Evolutionary conservation across 1,140 invertebrate genomes (phyloP), one percentile per base, ranked within the genome.

Genomic region (Anoplophora glabripennis): DNA sequence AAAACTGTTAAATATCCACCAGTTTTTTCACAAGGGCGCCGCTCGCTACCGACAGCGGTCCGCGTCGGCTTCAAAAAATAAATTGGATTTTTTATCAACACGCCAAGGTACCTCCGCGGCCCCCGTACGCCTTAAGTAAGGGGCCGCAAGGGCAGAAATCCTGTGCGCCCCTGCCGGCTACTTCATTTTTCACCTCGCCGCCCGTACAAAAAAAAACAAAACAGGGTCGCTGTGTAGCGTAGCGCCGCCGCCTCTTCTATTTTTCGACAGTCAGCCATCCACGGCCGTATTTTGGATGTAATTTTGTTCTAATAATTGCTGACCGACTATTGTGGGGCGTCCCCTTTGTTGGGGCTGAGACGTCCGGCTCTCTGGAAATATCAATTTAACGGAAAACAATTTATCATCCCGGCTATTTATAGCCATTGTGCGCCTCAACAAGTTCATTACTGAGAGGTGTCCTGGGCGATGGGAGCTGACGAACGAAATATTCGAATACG

Each of bases 151-250:
- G 38, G n/a, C 52, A 2, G 40, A 15, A 54, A 36, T 55, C 40
- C n/a, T 4, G 34, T 37, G 38, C n/a, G 10, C 14, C 40, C n/a
- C 41, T 40, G 12, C 33, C n/a, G 34, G 61, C 61, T 63, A 63
- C 61, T 57, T 63, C 57, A 63, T 63, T 63, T 63, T 63, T 63
- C 61, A 63, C 21, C 21, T 63, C 59, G 61, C 51, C n/a, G 53
- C 57, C 59, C 42, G 44, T 46, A 35, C 18, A 44, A 10, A 47
- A 56, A 41, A 60, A 58, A 61, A 57, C 46, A 51, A n/a, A 52
- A 57, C 47, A 49, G 21, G 34, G 12, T 35, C 35, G 45, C 48
- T 45, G 45, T 17, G 10, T 10, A 4, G 17, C 10, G 21, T 14
- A 45, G 21, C 9, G 21, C 42, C 42, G 42, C 11, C 14, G 38